Evolutionary conservation across 2,113 vertebrate genomes (phyloP).

Genomic region (Syngnathoides biaculeatus): DNA sequence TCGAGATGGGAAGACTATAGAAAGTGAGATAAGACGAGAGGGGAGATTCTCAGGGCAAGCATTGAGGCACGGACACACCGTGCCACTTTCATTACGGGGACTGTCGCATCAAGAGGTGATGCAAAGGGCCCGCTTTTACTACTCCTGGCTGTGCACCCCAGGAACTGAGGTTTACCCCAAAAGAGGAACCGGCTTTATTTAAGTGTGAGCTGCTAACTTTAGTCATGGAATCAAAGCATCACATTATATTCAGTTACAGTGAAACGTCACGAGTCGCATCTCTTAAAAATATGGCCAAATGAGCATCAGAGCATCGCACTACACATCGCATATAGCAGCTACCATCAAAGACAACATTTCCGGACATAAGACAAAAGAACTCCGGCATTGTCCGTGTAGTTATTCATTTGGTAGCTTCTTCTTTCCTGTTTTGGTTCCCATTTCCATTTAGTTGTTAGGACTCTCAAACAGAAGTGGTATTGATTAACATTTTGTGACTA

Average conservation of each 20-base stretch:
- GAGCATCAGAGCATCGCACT: background rate
- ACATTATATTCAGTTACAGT: slow-evolving; percentile 6
- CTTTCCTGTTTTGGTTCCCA: background rate
- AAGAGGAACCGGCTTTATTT: slow-evolving; percentile 43
- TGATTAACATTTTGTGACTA: background rate
- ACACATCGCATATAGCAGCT: background rate
- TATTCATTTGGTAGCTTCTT: background rate
- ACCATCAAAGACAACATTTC: background rate
- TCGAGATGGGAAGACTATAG: slow-evolving; percentile 69
- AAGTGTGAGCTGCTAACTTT: slow-evolving; percentile 49
- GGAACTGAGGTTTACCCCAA: slow-evolving; percentile 43
- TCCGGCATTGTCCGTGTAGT: background rate
- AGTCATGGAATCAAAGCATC: slow-evolving; percentile 51
- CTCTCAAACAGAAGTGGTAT: background rate
- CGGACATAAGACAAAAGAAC: background rate
- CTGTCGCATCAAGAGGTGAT: slow-evolving; percentile 66
- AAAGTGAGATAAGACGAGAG: slow-evolving; percentile 59
- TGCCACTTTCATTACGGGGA: slow-evolving; percentile 76
- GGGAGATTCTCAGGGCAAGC: slow-evolving; percentile 68
- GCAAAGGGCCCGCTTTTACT: slow-evolving; percentile 47
- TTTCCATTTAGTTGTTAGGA: background rate
- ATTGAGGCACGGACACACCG: slow-evolving; percentile 70
- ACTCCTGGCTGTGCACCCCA: slow-evolving; percentile 35
- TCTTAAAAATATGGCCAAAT: background rate
- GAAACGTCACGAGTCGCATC: background rate